Evolutionary conservation across 2,797 vertebrate genomes (phyloP), one percentile per base, ranked within the genome.

Genomic region (Brachyrhaphis roseni): DNA sequence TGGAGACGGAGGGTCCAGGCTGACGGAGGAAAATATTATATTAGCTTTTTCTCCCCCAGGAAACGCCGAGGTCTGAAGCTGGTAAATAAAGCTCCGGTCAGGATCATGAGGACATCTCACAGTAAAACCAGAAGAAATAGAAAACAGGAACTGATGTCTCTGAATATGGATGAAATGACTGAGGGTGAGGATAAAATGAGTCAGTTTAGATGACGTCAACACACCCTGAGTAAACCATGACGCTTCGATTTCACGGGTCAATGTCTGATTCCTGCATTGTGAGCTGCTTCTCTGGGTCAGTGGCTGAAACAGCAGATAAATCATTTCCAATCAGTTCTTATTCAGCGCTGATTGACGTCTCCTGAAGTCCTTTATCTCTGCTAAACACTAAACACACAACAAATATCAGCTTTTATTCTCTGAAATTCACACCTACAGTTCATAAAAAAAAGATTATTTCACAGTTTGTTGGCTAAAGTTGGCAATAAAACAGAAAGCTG

Each of bases 161-260:
- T 2, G 39, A 45, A 53, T 64, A 16, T 68, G 45, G 74, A 39
- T 31, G 34, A 80, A 34, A 70, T 57, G 74, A 75, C 36, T 26
- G 36, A 49, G 36, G 13, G 2, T 31, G 28, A 15, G 34, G n/a
- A 71, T 71, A 5, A 71, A 36, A 62, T 80, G 87, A 90, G 28
- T 91, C 87, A 86, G 41, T 74, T 55, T 66, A 20, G 51, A 80
- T 84, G 53, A 80, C 47, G 70, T 53, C 36, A 75, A 68, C 53
- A 82, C 85, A 46, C 84, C 88, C 76, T 85, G 47, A 77, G 87
- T 81, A 88, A 90, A 88, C 72, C 51, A 49, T 85, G 86, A 91
- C 77, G 3, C 45, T 78, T 75, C 4, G 46, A 74, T 57, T 6
- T 4, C 28, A 81, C 8, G 12, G 57, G 28, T 62, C 62, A 73